Base-by-base conservation (phyloP, 2,888 invertebrate genomes). In the Yponomeuta sedellus region DNA sequence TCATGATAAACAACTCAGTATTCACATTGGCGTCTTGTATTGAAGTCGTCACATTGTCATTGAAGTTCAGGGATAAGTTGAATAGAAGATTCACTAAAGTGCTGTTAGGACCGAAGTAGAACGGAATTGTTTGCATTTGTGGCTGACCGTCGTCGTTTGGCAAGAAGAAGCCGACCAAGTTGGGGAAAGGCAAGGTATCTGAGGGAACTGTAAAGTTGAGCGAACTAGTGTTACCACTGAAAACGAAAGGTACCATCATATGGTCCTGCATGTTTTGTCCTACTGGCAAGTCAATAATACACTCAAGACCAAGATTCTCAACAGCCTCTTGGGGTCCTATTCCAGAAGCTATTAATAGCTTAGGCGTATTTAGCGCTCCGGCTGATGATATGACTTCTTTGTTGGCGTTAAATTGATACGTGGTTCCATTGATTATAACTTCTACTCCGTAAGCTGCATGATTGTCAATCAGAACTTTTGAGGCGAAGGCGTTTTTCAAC, bases 231-330 rank as follows among this genome's bases (percentile, higher is more conserved):
- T 66, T 20, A 11, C 66, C 67, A 2, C 65, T 61, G 12, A 69
- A 58, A 10, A 64, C 25, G 11, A 68, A 3, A 19, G 69, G 66
- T 10, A 39, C 61, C n/a, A 59, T 56, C 6, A 64, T 59, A 11
- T 69, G 69, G 39, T 69, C 69, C n/a, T 69, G 66, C 1, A 67
- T 10, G 44, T 66, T 64, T 5, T 19, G n/a, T 11, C 69, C 69
- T 2, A 69, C 69, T n/a, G 69, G 69, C 40, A 69, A 64, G 40
- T 69, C 62, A 61, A 62, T 25, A 10, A 68, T 10, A 11, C 68
- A 44, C 16, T 57, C 28, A 20, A 69, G 68, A 61, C 16, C 52
- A 19, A 62, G 25, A 10, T 5, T 11, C 22, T 59, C 52, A 19
- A 69, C 64, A n/a, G 66, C 61, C 56, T 67, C 40, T 56, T 62